Evolutionary conservation across 2,888 invertebrate species (phyloP).

Genomic region (Meloe dianella): DNA sequence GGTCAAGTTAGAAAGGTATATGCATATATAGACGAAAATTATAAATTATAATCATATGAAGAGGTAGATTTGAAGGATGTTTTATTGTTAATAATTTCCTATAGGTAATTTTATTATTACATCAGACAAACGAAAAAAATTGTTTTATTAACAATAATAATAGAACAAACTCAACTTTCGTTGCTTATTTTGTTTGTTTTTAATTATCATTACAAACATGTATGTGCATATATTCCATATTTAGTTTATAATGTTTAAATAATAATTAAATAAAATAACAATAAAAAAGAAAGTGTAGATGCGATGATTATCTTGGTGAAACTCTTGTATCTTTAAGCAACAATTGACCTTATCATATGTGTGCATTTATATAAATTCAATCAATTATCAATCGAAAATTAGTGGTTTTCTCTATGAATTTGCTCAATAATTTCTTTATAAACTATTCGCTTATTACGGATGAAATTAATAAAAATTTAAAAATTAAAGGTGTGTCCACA

Average conservation of each 20-base stretch:
- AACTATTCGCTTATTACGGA: no score
- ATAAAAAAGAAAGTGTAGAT: constrained; percentile 2
- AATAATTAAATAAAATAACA: not conserved
- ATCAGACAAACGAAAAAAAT: no score
- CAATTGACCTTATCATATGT: not conserved
- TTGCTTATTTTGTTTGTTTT: no score
- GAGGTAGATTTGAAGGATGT: not conserved
- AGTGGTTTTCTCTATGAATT: no score
- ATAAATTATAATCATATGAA: not conserved
- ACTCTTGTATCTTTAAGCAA: constrained; percentile 1
- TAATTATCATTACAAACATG: not conserved
- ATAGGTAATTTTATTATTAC: no score
- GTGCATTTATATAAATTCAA: not conserved
- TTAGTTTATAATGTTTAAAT: not conserved
- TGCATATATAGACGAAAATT: not conserved
- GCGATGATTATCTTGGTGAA: not conserved
- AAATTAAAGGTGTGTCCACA: no score
- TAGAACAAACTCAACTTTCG: no score
- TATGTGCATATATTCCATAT: not conserved
- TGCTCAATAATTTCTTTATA: no score
- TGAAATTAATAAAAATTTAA: no score
- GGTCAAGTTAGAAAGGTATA: not conserved
- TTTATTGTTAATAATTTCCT: not conserved
- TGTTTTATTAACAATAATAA: no score
- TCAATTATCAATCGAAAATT: not conserved